phyloP scores from a whole-genome alignment of 2,888 invertebrate species.

The Pilophorus perplexus region DNA sequence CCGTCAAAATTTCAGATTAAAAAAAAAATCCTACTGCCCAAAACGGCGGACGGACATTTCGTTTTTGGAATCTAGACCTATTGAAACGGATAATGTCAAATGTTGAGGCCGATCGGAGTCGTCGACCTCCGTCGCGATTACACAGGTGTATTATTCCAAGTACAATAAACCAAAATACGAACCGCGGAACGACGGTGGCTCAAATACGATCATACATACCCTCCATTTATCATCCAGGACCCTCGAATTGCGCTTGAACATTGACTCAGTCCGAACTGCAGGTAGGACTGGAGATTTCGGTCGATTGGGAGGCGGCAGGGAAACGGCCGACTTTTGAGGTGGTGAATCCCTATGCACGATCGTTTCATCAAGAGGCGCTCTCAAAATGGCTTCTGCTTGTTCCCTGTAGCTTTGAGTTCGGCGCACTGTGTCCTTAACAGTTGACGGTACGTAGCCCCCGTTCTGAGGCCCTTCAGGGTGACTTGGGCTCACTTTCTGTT shows the following conservation, averaged over 20 bases:
- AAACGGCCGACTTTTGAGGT: background rate
- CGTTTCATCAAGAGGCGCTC: constrained; percentile 21
- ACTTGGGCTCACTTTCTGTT: no score
- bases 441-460: constrained; percentile 25
- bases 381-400: constrained; percentile 25
- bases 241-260: constrained; percentile 38
- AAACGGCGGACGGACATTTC: no score
- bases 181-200: no score
- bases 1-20: no score
- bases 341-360: background rate
- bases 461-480: background rate
- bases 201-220: no score
- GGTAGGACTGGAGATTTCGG: constrained; percentile 43
- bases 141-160: no score
- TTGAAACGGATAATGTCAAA: no score
- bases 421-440: background rate
- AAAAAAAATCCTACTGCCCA: no score
- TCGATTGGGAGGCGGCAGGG: constrained; percentile 13
- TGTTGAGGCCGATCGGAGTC: no score
- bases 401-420: constrained; percentile 9
- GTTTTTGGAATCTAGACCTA: no score
- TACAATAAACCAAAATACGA: no score
- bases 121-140: no score
- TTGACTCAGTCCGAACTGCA: constrained; percentile 41
- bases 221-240: constrained; percentile 44